These are phyloP conservation scores for Sterna hirundo DNA, from an alignment of 2,113 vertebrate genomes.

Conservation along the genomic window DNA sequence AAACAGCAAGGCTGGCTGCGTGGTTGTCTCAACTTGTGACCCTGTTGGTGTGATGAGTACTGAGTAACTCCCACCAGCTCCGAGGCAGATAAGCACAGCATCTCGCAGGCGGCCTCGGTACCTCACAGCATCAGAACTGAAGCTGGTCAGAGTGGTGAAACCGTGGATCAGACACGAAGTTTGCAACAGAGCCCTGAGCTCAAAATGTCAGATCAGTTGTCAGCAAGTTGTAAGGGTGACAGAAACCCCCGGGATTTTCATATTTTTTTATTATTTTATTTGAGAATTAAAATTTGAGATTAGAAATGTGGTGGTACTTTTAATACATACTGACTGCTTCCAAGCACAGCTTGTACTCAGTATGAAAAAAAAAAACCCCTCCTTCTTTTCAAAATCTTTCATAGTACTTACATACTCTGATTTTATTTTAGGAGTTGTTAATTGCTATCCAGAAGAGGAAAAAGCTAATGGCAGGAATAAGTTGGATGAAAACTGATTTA, in stretches of 20 bases:
- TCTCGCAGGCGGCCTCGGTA: background rate
- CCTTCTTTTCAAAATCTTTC: background rate
- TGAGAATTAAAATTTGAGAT: background rate
- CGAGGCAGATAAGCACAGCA: background rate
- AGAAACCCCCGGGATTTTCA: background rate
- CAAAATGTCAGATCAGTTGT: background rate
- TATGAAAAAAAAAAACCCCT: conserved; percentile 2
- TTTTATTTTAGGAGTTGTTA: background rate
- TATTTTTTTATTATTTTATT: background rate
- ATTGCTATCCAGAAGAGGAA: background rate
- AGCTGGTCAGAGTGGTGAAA: background rate
- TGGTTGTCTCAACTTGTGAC: background rate
- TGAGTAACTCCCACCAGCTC: background rate
- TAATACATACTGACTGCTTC: background rate
- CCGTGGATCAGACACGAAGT: accelerated
- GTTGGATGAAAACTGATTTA: background rate
- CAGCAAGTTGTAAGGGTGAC: background rate
- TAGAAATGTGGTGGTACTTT: background rate
- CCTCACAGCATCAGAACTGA: background rate
- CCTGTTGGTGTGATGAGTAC: background rate
- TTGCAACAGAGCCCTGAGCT: background rate
- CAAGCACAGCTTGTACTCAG: background rate
- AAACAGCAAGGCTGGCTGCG: background rate
- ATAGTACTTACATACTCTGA: background rate
- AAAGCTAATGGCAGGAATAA: background rate